These are phyloP conservation scores for Trilocha varians DNA, from an alignment of 2,888 invertebrate species.

Conservation along the genomic window DNA sequence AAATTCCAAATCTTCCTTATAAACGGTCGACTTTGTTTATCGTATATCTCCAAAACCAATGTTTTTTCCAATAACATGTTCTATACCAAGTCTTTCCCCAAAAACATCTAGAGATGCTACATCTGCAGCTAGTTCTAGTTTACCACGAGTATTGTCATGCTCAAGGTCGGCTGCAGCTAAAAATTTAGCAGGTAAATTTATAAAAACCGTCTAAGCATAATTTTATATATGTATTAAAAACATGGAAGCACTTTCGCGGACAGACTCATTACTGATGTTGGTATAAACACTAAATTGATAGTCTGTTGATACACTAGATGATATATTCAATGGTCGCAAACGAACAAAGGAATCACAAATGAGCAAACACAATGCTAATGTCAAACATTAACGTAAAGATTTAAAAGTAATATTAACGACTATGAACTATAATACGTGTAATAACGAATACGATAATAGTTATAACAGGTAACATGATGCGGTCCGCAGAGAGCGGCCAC, in stretches of 20 bases:
- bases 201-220: conserved; percentile 59
- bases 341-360: not conserved
- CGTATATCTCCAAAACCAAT: too few relatives aligned
- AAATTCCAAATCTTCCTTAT: conserved; percentile 18
- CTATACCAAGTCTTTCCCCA: conserved; percentile 6
- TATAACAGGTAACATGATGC: conserved; percentile 9
- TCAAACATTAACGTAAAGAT: conserved; percentile 7
- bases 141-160: conserved; percentile 45
- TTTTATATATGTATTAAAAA: conserved; percentile 61
- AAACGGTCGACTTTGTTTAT: conserved; percentile 30
- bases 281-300: not conserved
- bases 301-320: not conserved
- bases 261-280: conserved; percentile 59
- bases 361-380: conserved; percentile 2
- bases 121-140: conserved; percentile 19
- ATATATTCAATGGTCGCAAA: not conserved
- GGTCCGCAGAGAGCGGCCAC: conserved; percentile 11
- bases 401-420: conserved; percentile 3
- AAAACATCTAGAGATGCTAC: too few relatives aligned
- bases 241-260: conserved; percentile 71
- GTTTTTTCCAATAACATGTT: not conserved
- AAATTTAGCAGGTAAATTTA: conserved; percentile 35
- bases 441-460: not conserved
- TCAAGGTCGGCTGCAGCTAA: conserved; percentile 40
- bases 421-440: not conserved